Percentiles rank a stretch among this genome's conserved stretches.
Conservation (phyloP, 2,797 vertebrate genomes). For the Cheirogaleus major region DNA sequence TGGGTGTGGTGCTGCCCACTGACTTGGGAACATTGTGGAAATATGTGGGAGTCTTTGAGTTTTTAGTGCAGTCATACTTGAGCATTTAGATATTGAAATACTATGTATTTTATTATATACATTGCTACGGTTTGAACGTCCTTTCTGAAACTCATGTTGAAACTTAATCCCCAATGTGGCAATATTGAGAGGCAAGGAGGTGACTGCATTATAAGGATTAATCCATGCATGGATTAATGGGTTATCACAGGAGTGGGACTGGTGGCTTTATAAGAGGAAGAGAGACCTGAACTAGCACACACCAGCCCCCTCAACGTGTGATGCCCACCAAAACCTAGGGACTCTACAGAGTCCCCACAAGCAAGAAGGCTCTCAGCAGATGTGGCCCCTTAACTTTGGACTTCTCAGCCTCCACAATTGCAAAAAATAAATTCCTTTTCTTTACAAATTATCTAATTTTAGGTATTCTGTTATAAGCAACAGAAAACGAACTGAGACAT, state of each 20-base stretch:
- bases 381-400: background rate
- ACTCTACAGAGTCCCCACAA: background rate
- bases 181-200: background rate
- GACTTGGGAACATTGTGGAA: background rate
- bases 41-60: background rate
- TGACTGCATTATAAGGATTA: background rate
- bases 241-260: background rate
- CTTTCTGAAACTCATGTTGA: background rate
- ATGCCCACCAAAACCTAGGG: background rate
- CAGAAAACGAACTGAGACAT: background rate
- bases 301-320: background rate
- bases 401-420: background rate
- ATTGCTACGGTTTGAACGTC: background rate
- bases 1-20: background rate
- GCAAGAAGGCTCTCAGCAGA: background rate
- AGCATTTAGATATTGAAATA: constrained; percentile 16
- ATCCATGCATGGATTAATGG: background rate
- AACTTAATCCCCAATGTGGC: background rate
- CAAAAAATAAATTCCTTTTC: background rate
- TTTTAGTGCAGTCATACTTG: background rate
- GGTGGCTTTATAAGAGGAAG: background rate
- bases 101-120: background rate
- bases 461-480: background rate
- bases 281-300: background rate
- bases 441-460: background rate